Evolutionary conservation across 2,888 invertebrate genomes (phyloP).

Genomic region (Nemotelus nigrinus): DNA sequence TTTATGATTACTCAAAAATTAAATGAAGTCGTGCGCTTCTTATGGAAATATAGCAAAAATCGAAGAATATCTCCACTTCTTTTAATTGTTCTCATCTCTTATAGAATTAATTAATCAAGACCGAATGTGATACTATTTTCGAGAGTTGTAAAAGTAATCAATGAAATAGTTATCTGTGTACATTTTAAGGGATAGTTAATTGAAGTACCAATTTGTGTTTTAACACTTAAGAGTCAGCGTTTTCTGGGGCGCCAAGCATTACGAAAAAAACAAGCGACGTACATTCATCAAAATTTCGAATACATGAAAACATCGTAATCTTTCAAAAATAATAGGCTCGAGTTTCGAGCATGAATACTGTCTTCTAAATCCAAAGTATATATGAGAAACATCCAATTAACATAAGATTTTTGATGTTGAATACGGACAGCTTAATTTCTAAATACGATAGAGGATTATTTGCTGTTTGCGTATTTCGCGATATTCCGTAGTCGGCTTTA

Average conservation of each 20-base stretch:
- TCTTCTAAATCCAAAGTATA: no score
- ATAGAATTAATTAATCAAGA: no score
- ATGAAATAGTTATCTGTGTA: constrained; percentile 17
- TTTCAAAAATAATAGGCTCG: no score
- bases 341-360: no score
- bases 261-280: constrained; percentile 23
- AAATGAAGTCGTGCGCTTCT: constrained; percentile 28
- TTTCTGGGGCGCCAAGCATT: constrained; percentile 24
- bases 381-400: no score
- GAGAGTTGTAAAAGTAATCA: constrained; percentile 41
- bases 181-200: neutral
- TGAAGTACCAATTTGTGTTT: neutral
- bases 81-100: neutral
- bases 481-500: no score
- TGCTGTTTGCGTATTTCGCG: no score
- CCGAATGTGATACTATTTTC: neutral
- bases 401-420: no score
- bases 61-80: neutral
- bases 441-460: no score
- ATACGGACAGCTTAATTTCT: no score
- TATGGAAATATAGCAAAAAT: constrained; percentile 45
- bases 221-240: constrained; percentile 18
- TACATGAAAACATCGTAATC: no score
- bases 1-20: neutral
- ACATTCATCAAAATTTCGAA: constrained; percentile 27